Percentiles rank a stretch among this genome's conserved stretches.
Evolutionary conservation across 1,140 invertebrate genomes (phyloP).

Genomic region (Leptinotarsa defecta): DNA sequence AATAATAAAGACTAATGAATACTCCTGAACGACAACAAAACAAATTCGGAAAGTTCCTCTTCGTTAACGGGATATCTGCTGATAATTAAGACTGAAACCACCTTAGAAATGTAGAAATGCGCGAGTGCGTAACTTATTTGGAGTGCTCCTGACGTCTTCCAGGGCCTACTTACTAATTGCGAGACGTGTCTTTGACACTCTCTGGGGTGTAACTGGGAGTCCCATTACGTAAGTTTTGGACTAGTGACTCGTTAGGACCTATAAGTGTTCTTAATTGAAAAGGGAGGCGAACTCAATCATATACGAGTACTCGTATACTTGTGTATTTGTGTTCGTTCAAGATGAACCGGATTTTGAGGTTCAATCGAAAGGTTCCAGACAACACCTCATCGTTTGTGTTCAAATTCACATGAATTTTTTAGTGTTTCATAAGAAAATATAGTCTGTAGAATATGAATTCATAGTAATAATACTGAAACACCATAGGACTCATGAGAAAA

Average conservation of each 20-base stretch:
- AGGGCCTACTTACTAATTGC: conserved; percentile 29
- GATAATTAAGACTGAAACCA: conserved; percentile 24
- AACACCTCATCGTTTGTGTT: no score
- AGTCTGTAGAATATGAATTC: no score
- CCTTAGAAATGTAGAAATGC: neutral
- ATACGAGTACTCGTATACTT: no score
- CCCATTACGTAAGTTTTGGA: conserved; percentile 24
- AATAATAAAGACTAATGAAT: conserved; percentile 26
- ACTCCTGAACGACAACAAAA: conserved; percentile 7
- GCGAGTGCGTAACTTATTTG: conserved; percentile 23
- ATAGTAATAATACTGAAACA: no score
- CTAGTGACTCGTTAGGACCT: conserved; percentile 13
- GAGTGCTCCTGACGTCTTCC: conserved; percentile 26
- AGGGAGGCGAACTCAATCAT: neutral
- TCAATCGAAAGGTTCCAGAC: no score
- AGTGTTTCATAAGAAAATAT: no score
- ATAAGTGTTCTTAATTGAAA: conserved; percentile 17
- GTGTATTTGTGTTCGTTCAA: no score
- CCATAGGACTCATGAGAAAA: no score
- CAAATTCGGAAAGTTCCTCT: conserved; percentile 11
- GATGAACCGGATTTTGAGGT: no score
- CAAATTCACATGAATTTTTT: no score
- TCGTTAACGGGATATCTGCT: conserved; percentile 25
- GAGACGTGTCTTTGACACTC: conserved; percentile 26
- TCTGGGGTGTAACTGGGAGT: neutral